Evolutionary conservation across 2,797 vertebrate genomes (phyloP).

Genomic region (Mormyrus proboscirostris): DNA sequence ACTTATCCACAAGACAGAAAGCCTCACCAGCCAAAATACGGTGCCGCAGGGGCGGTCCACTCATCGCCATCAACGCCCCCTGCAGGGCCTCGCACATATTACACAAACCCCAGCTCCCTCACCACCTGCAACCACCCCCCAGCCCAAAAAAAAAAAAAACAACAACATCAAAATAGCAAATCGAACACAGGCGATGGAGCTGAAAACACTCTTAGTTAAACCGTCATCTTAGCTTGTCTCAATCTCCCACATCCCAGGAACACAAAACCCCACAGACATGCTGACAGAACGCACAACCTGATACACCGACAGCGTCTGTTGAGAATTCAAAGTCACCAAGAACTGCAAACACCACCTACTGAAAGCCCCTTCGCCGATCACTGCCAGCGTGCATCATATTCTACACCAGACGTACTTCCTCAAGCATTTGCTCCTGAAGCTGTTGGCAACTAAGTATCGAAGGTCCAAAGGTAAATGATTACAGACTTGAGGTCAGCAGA

Average conservation of each 20-base stretch:
- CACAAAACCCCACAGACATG: neutral
- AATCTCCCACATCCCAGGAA: neutral
- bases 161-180: neutral
- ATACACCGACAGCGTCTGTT: neutral
- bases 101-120: slow-evolving; percentile 39
- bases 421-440: neutral
- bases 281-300: neutral
- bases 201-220: neutral
- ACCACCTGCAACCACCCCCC: neutral
- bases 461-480: neutral
- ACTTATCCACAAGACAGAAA: too few relatives aligned
- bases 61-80: neutral
- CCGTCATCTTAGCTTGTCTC: neutral
- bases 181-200: neutral
- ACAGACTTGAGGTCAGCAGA: neutral
- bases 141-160: neutral
- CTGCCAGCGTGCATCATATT: neutral
- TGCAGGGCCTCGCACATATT: neutral
- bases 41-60: too few relatives aligned
- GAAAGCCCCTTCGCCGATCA: neutral
- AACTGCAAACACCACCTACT: neutral
- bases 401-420: neutral
- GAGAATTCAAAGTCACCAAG: neutral
- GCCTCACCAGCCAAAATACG: too few relatives aligned
- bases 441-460: neutral